Base-by-base conservation (phyloP, 1,140 invertebrate genomes). In the Cydia splendana region DNA sequence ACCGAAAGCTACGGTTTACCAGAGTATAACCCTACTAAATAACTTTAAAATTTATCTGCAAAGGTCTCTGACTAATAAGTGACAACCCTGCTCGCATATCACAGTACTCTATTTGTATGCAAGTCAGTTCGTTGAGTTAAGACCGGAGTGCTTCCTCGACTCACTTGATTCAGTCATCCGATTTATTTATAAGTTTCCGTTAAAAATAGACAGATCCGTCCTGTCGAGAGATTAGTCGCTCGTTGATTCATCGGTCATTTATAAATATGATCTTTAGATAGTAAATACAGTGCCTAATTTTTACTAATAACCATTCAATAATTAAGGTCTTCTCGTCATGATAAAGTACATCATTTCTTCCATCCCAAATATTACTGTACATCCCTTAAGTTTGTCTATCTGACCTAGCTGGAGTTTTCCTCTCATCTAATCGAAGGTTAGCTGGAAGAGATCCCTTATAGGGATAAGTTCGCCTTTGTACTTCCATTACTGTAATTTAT, bases 91-190 rank as follows among this genome's bases (percentile, higher is more conserved):
- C 20, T 62, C 57, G 20, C 57, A 62, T 62, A 62, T 62, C 57
- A 62, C 20, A 62, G 20, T 62, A 62, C 57, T 62, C 57, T 62
- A 62, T 62, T 62, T 62, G 57, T 62, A 62, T 62, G 57, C 57
- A 62, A 62, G 57, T 62, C 57, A 53, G 18, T 4, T 12, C 20
- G 57, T 62, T 20, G 18, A 62, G 57, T 62, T 20, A 62, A 24
- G 57, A 62, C 18, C 57, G 57, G 20, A 62, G 57, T 62, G 57
- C 57, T 62, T 62, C 57, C 57, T 62, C 57, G 57, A 62, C 57
- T 62, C 57, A 62, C 57, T 62, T 62, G 57, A 62, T 62, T 62
- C 57, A 62, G 57, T 62, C 57, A 62, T 62, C 20, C 57, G 57
- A 62, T 62, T 24, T 62, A 62, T 62, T 62, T 62, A 62, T 62